Evolutionary conservation across 1,140 invertebrate species (phyloP).

Genomic region (Magallana angulata): DNA sequence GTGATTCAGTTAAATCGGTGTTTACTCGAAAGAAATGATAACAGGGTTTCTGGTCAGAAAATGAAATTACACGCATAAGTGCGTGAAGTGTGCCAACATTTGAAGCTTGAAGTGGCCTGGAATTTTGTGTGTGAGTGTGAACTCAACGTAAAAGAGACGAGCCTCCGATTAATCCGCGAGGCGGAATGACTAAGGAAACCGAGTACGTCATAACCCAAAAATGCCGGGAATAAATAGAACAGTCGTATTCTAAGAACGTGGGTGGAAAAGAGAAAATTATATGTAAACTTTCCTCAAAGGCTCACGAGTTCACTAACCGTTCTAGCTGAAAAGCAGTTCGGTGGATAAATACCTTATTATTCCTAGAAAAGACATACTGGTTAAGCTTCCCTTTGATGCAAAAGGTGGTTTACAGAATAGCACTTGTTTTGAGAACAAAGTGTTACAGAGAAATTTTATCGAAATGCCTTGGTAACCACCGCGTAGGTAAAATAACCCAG

Average conservation of each 20-base stretch:
- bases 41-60: slow-evolving; percentile 18
- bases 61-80: slow-evolving; percentile 1
- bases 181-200: background rate
- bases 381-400: slow-evolving; percentile 1
- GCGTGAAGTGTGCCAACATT: background rate
- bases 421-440: background rate
- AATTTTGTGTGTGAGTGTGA: background rate
- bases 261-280: background rate
- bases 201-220: slow-evolving; percentile 7
- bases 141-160: background rate
- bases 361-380: slow-evolving; percentile 26
- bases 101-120: background rate
- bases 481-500: slow-evolving; percentile 15
- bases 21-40: background rate
- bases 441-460: slow-evolving; percentile 34
- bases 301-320: background rate
- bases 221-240: background rate
- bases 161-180: background rate
- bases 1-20: slow-evolving; percentile 19
- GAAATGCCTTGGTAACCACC: slow-evolving; percentile 27
- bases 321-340: background rate
- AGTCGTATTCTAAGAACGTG: background rate
- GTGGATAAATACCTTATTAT: slow-evolving; percentile 28
- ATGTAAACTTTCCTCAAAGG: background rate
- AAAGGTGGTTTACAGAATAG: background rate